phyloP scores from a whole-genome alignment of 1,140 invertebrate genomes.

The Aphelenchoides besseyi region DNA sequence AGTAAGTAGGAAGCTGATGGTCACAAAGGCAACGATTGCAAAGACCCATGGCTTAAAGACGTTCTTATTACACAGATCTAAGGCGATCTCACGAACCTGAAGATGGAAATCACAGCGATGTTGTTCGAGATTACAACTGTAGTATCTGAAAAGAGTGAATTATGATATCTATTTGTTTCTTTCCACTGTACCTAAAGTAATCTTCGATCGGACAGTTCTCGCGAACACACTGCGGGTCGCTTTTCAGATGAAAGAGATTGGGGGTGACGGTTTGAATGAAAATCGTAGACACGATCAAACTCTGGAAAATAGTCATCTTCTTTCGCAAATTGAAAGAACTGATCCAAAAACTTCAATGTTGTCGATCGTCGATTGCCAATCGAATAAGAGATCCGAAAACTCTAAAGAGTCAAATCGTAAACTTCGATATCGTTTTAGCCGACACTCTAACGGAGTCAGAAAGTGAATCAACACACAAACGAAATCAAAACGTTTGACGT shows the following conservation, averaged over 20 bases:
- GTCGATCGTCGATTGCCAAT: no score
- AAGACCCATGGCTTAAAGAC: conserved; percentile 22
- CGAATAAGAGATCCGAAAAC: no score
- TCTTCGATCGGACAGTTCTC: conserved; percentile 10
- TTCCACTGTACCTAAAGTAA: background rate
- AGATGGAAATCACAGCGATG: conserved; percentile 16
- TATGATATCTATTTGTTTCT: background rate
- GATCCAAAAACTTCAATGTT: no score
- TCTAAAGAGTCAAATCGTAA: no score
- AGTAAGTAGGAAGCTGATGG: background rate
- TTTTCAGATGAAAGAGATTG: conserved; percentile 8
- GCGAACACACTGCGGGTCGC: conserved; percentile 8
- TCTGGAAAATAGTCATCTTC: background rate
- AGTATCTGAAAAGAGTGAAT: background rate
- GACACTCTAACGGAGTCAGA: no score
- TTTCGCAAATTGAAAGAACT: no score
- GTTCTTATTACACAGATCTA: background rate
- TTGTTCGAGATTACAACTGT: background rate
- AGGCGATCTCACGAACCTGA: background rate
- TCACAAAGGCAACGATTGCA: conserved; percentile 12
- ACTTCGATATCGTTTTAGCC: no score
- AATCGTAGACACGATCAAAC: background rate
- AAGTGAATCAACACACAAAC: no score
- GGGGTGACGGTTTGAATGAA: background rate
- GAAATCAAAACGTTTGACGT: no score